These are phyloP conservation scores for Agrenia bidenticulata DNA, from an alignment of 2,888 invertebrate genomes.

Conservation along the genomic window DNA sequence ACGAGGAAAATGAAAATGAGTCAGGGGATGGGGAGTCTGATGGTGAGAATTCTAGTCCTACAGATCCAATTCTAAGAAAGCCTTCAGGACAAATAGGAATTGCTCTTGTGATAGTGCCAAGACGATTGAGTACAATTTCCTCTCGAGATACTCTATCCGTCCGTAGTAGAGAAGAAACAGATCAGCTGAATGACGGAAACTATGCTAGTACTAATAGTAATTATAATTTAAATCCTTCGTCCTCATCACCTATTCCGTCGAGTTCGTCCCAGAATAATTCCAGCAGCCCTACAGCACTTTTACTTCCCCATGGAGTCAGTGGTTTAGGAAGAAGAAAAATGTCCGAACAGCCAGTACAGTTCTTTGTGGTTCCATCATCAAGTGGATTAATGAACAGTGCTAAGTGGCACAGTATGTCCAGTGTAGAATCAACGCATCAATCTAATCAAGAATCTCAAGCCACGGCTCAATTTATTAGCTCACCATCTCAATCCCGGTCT, in stretches of 20 bases:
- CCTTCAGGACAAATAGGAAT: constrained; percentile 43
- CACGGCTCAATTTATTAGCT: constrained; percentile 21
- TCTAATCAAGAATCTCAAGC: constrained; percentile 27
- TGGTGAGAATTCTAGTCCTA: constrained; percentile 55
- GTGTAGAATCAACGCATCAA: constrained; percentile 36
- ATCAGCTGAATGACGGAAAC: constrained; percentile 9
- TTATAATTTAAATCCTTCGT: constrained; percentile 30
- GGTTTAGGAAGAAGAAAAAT: constrained; percentile 46
- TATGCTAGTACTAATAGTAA: constrained; percentile 20
- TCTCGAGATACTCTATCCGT: constrained; percentile 36
- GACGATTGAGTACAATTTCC: constrained; percentile 49
- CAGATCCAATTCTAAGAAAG: constrained; percentile 51
- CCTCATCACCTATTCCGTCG: constrained; percentile 22
- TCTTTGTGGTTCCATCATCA: constrained; percentile 44
- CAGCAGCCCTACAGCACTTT: constrained; percentile 21
- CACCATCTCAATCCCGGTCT: constrained; percentile 19
- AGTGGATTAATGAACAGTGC: constrained; percentile 38
- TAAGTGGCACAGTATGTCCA: constrained; percentile 51
- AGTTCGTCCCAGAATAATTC: constrained; percentile 16
- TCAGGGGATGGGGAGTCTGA: constrained; percentile 68
- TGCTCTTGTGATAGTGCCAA: constrained; percentile 50
- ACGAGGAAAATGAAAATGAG: constrained; percentile 59
- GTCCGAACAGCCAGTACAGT: constrained; percentile 51
- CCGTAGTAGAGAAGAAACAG: constrained; percentile 29
- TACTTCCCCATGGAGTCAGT: constrained; percentile 31